Conservation (phyloP, 2,113 vertebrate genomes). For the Columba livia region DNA sequence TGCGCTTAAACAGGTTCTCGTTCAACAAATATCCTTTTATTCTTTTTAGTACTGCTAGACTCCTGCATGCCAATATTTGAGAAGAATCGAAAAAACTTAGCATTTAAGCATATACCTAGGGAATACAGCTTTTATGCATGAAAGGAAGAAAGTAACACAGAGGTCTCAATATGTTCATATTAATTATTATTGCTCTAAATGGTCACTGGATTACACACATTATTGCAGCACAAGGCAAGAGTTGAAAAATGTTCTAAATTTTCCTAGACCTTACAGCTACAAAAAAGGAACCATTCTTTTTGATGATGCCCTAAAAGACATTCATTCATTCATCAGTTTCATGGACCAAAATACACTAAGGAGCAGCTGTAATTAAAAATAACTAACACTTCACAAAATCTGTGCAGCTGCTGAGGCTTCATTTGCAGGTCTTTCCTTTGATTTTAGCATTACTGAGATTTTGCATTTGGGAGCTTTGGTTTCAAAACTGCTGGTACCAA, state of each 20-base stretch:
- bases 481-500: background rate
- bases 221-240: background rate
- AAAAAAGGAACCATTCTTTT: background rate
- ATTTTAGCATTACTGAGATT: background rate
- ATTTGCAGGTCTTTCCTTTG: background rate
- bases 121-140: background rate
- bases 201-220: background rate
- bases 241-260: background rate
- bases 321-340: background rate
- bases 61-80: background rate
- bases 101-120: background rate
- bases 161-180: background rate
- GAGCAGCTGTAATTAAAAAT: background rate
- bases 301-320: background rate
- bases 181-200: background rate
- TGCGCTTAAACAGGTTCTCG: background rate
- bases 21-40: background rate
- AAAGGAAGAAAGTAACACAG: background rate
- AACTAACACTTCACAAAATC: background rate
- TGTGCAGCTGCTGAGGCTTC: background rate
- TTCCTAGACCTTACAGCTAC: background rate
- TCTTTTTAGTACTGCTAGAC: background rate
- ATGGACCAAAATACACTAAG: background rate
- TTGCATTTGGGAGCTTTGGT: background rate
- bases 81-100: background rate